Base-by-base conservation (phyloP, 2,888 invertebrate genomes). In the Mesoligia furuncula region DNA sequence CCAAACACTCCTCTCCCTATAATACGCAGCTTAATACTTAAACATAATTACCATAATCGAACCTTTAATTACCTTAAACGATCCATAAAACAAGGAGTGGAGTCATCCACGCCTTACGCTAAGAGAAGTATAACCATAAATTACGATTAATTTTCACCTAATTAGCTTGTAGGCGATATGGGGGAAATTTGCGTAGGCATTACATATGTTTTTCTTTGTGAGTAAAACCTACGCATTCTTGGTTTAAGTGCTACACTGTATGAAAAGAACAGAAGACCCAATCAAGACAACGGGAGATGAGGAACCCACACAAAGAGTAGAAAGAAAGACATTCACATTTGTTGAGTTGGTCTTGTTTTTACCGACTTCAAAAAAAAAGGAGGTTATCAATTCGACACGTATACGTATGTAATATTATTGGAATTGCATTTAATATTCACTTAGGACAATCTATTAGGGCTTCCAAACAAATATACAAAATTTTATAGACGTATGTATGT, bases 11-110 rank as follows among this genome's bases (percentile, higher is more conserved):
- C 70, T 59, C 45, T 68, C 24, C 2, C 36, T 62, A 20, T 13
- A 62, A 57, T 51, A 65, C 69, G 74, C 39, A 87, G 75, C 27
- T 66, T 42, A 57, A 79, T 86, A 75, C 39, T 54, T 77, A 62
- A 45, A 42, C 48, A 57, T 69, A 61, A 85, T 85, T 80, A 84
- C 62, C 64, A 67, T 80, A 80, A 86, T 86, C 75, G 57, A 79
- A 84, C 31, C 68, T 57, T 69, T 79, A 75, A 87, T 87, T 85
- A 84, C 73, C 51, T 73, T 31, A 75, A 84, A 80, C 31, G 59
- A 51, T 20, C 62, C 74, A 84, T 69, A 74, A 79, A 79, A 48
- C 42, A 67, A 70, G 85, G 87, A 70, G 84, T 77, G 85, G 54
- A 73, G 59, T 68, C 27, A 57, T 77, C 59, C 74, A 64, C 85